Percentiles rank a stretch among this genome's conserved stretches.
Evolutionary conservation across 1,140 invertebrate species (phyloP).

Genomic region (Neodiprion pinetum): DNA sequence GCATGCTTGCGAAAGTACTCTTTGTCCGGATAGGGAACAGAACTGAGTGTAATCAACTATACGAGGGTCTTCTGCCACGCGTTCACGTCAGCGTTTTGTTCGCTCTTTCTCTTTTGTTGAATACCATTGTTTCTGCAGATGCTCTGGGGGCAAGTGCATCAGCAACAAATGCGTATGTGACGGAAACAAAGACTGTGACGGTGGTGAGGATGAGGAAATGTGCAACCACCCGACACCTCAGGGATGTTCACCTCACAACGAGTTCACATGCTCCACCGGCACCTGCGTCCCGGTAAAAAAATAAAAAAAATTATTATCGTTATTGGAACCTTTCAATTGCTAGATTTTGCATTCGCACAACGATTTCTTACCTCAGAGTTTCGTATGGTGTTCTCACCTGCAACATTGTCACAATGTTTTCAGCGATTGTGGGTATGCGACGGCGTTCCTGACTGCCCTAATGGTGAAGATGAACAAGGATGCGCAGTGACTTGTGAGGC

Average conservation of each 20-base stretch:
- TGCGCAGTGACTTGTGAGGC: slow-evolving; percentile 76
- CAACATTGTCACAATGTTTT: slow-evolving; percentile 15
- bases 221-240: slow-evolving; percentile 68
- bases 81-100: not conserved
- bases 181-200: slow-evolving; percentile 80
- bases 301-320: slow-evolving; percentile 25
- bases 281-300: slow-evolving; percentile 73
- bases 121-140: slow-evolving; percentile 54
- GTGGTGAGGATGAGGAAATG: slow-evolving; percentile 81
- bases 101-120: slow-evolving; percentile 12
- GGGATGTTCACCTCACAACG: slow-evolving; percentile 70
- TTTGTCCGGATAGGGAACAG: not conserved
- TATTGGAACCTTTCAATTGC: not conserved
- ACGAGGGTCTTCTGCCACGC: not conserved
- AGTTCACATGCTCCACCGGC: slow-evolving; percentile 72
- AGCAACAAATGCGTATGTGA: slow-evolving; percentile 83
- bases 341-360: too few species aligned
- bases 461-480: slow-evolving; percentile 82
- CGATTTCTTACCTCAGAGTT: too few species aligned
- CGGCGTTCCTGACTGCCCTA: slow-evolving; percentile 81
- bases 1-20: not conserved
- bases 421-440: slow-evolving; percentile 86
- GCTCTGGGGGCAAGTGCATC: slow-evolving; percentile 74
- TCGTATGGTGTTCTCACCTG: too few species aligned
- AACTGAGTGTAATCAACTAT: not conserved